These are phyloP conservation scores for Diarsia dahlii DNA, from an alignment of 2,888 invertebrate genomes.

Conservation along the genomic window DNA sequence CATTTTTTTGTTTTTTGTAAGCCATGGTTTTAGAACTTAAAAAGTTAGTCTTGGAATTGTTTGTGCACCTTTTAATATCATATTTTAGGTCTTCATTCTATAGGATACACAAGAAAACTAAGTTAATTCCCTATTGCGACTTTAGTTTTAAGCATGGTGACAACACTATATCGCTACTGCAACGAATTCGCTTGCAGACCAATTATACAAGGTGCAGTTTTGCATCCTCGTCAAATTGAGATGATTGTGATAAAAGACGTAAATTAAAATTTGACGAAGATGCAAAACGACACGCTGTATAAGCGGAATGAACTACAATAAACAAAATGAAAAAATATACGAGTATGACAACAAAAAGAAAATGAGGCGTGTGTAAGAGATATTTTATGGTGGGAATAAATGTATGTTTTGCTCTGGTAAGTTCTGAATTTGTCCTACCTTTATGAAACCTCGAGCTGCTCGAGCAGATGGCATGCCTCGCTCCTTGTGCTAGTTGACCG, in stretches of 20 bases:
- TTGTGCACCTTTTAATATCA: neutral
- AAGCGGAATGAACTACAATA: constrained; percentile 8
- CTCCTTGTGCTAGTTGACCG: constrained; percentile 19
- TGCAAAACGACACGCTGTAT: no score
- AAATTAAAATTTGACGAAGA: no score
- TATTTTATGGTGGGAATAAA: constrained; percentile 1
- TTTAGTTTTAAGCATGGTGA: constrained; percentile 35
- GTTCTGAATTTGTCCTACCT: constrained; percentile 60
- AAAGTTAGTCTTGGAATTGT: neutral
- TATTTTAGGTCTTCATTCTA: neutral
- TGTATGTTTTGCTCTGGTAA: neutral
- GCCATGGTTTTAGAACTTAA: neutral
- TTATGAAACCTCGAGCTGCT: constrained; percentile 10
- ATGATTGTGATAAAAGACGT: no score
- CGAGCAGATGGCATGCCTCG: neutral
- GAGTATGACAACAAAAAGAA: neutral
- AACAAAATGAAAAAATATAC: constrained; percentile 11
- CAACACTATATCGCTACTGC: constrained; percentile 48
- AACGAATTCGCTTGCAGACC: constrained; percentile 48
- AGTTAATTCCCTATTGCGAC: neutral
- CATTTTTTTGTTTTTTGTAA: neutral
- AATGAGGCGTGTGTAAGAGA: neutral
- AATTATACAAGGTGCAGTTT: neutral
- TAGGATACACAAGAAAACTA: neutral
- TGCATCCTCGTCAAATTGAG: no score